Evolutionary conservation across 2,113 vertebrate species (phyloP), one percentile per base, ranked within the genome.

Genomic region (Triplophysa tibetana): DNA sequence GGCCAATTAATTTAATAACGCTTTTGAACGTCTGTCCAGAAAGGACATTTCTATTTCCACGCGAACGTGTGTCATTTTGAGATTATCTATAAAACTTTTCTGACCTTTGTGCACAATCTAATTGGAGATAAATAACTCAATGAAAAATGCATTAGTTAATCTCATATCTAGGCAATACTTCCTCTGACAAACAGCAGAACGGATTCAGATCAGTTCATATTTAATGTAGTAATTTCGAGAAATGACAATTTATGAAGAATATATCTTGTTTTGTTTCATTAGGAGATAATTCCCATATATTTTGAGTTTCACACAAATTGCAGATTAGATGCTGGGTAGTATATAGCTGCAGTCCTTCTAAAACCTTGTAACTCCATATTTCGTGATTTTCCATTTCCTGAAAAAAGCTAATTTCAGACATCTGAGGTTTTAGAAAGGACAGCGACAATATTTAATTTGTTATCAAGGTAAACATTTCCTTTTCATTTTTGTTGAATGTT

Each of bases 1-100:
- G 61, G 12, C 45, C 75, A 77, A 77, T 65, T 66, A n/a, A 77
- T 77, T 77, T 77, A 65, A 77, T 77, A 65, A 21, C 12, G 61
- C 16, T n/a, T 58, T 23, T 77, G 62, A 65, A 77, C 52, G 48
- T 77, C 48, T 64, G 64, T 65, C 50, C 61, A 76, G 61, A 63
- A n/a, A 52, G 61, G 14, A 26, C 38, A 21, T 52, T 64, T 77
- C 45, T 54, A 29, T 45, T 65, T 66, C 33, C 24, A 64, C 62
- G 12, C 33, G 19, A 38, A 65, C 33, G 48, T 48, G 33, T 65
- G 61, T 11, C 61, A 77, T 75, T 75, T 70, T 19, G 54, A 29
- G 48, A 54, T 33, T 43, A 13, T 24, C 23, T 48, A 26, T 26
- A 62, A 41, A 75, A 62, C 33, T 43, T 74, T 48, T 60, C 21